Conservation (phyloP, 1,140 invertebrate species). For the Mercenaria mercenaria region DNA sequence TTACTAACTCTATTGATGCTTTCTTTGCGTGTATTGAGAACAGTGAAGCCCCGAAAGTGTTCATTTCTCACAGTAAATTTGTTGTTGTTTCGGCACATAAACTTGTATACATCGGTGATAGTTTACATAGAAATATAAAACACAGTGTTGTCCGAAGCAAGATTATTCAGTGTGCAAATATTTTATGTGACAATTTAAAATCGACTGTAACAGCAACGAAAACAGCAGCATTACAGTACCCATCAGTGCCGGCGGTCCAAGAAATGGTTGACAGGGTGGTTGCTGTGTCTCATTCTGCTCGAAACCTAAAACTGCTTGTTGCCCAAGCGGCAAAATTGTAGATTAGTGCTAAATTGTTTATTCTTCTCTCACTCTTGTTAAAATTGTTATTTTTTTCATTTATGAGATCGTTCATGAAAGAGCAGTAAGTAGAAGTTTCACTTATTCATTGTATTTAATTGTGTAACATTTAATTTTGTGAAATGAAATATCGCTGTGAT, state of each 20-base stretch:
- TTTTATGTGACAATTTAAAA: slow-evolving; percentile 93
- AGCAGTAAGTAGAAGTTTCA: no score
- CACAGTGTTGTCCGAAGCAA: slow-evolving; percentile 90
- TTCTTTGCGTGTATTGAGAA: slow-evolving; percentile 96
- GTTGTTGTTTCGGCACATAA: slow-evolving; percentile 97
- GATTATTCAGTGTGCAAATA: slow-evolving; percentile 93
- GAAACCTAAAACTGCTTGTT: slow-evolving; percentile 91
- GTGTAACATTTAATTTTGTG: not conserved
- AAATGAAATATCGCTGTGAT: slow-evolving; percentile 17
- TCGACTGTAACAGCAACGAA: slow-evolving; percentile 95
- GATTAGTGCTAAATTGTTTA: slow-evolving; percentile 13
- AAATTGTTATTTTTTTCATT: no score
- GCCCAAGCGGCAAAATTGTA: slow-evolving; percentile 79
- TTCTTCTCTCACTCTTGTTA: not conserved
- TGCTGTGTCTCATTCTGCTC: slow-evolving; percentile 92
- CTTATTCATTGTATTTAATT: no score
- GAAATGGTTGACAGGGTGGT: slow-evolving; percentile 97
- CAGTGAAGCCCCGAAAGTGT: slow-evolving; percentile 96
- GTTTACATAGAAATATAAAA: slow-evolving; percentile 92
- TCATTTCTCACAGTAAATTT: slow-evolving; percentile 97
- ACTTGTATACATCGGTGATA: slow-evolving; percentile 97
- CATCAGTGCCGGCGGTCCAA: slow-evolving; percentile 94
- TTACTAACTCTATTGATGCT: slow-evolving; percentile 95
- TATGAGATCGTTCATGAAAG: not conserved
- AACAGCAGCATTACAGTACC: slow-evolving; percentile 95